These are phyloP conservation scores for Castor canadensis DNA, from an alignment of 2,113 vertebrate species.

Conservation along the genomic window DNA sequence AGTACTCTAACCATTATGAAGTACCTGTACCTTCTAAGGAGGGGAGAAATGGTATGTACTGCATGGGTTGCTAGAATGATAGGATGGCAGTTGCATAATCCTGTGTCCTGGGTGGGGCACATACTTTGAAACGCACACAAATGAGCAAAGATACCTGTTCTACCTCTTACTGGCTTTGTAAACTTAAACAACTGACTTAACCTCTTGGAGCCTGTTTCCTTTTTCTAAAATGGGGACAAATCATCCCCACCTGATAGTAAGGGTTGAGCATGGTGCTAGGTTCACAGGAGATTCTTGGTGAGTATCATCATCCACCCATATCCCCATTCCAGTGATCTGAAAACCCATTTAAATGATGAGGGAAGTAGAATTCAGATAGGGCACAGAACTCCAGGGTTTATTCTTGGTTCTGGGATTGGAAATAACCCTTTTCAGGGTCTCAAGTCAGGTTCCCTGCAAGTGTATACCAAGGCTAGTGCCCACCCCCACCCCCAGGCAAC, in stretches of 20 bases:
- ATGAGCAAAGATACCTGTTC: slow-evolving; percentile 53
- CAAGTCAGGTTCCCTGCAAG: slow-evolving; percentile 9
- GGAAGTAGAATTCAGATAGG: slow-evolving; percentile 35
- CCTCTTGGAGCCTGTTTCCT: slow-evolving; percentile 19
- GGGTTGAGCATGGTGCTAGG: slow-evolving; percentile 35
- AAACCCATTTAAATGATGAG: background rate
- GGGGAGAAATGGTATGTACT: slow-evolving; percentile 18
- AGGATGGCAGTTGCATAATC: slow-evolving; percentile 18
- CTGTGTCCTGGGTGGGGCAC: slow-evolving; percentile 28
- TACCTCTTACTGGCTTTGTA: slow-evolving; percentile 56
- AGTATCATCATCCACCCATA: background rate
- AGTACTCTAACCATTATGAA: background rate
- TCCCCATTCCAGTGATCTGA: background rate
- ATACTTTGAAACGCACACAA: slow-evolving; percentile 63
- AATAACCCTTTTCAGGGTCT: slow-evolving; percentile 29
- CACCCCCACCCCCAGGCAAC: background rate
- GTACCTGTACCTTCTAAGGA: slow-evolving; percentile 39
- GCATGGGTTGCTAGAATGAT: slow-evolving; percentile 18
- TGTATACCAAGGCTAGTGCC: background rate
- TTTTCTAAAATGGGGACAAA: slow-evolving; percentile 48
- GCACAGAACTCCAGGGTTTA: slow-evolving; percentile 9
- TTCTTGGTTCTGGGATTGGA: slow-evolving; percentile 5
- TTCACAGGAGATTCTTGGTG: slow-evolving; percentile 11
- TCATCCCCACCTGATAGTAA: background rate
- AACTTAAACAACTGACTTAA: slow-evolving; percentile 45